Conservation (phyloP, 2,113 vertebrate genomes). For the Eurystomus gularis region DNA sequence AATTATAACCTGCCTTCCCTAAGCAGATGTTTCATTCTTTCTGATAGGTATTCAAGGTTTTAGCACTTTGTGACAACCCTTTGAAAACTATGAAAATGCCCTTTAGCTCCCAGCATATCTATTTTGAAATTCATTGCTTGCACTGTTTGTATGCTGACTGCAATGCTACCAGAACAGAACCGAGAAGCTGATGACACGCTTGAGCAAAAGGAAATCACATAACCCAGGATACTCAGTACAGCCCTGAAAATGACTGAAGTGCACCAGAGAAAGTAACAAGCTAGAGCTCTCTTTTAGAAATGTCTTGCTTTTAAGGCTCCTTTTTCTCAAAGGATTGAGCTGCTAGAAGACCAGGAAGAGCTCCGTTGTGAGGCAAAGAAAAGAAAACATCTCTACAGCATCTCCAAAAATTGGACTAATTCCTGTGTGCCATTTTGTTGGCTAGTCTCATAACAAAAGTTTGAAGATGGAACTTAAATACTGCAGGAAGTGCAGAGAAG, state of each 20-base stretch:
- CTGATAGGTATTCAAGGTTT: neutral
- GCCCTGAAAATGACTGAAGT: neutral
- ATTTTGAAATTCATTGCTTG: neutral
- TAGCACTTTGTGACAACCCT: neutral
- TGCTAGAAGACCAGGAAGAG: neutral
- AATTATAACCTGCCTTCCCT: conserved; percentile 18
- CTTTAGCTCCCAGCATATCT: neutral
- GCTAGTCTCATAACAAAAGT: neutral
- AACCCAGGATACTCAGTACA: neutral
- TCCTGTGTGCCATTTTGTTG: neutral
- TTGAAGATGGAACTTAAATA: neutral
- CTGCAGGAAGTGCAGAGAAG: neutral
- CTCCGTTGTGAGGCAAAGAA: neutral
- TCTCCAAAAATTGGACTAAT: neutral
- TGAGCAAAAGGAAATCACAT: neutral
- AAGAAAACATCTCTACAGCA: neutral
- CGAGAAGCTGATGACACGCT: neutral
- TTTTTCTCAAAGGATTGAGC: neutral
- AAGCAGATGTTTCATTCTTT: neutral
- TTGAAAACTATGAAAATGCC: neutral
- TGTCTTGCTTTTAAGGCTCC: neutral
- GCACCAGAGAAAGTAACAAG: neutral
- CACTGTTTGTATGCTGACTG: neutral
- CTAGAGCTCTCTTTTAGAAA: neutral
- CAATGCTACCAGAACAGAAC: neutral